Percentiles rank a stretch among this genome's conserved stretches.
Evolutionary conservation across 1,140 invertebrate species (phyloP).

Genomic region (Drosophila setifemur): DNA sequence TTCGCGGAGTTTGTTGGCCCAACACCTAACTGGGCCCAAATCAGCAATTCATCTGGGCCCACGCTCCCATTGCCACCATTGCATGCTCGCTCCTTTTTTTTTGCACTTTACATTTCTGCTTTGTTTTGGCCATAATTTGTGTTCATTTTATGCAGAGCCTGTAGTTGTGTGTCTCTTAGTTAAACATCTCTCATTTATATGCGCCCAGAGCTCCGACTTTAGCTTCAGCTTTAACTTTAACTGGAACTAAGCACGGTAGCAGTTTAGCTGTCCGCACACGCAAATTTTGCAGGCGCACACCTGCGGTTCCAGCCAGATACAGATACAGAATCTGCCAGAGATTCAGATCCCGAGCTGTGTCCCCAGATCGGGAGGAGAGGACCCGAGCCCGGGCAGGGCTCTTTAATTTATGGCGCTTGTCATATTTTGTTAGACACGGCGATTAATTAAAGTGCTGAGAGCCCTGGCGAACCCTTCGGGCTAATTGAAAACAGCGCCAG

Average conservation of each 20-base stretch:
- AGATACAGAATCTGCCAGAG: slow-evolving; percentile 3
- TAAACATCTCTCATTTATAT: slow-evolving; percentile 81
- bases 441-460: slow-evolving; percentile 76
- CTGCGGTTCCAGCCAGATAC: slow-evolving; percentile 39
- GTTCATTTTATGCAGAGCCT: slow-evolving; percentile 54
- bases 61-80: slow-evolving; percentile 37
- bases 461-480: slow-evolving; percentile 24
- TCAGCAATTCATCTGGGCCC: slow-evolving; percentile 24
- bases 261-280: slow-evolving; percentile 77
- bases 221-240: background rate
- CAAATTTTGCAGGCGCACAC: slow-evolving; percentile 66
- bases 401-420: slow-evolving; percentile 79
- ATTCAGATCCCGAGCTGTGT: background rate
- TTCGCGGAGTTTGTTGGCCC: slow-evolving; percentile 1
- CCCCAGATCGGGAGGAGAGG: slow-evolving; percentile 1
- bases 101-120: slow-evolving; percentile 6
- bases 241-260: slow-evolving; percentile 55
- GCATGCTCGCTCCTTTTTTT: slow-evolving; percentile 27
- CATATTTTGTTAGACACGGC: slow-evolving; percentile 80
- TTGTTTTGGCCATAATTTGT: slow-evolving; percentile 41
- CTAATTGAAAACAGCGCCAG: slow-evolving; percentile 72
- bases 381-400: background rate
- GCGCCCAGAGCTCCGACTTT: slow-evolving; percentile 39
- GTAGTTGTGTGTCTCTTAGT: slow-evolving; percentile 75
- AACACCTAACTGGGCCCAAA: slow-evolving; percentile 11